Evolutionary conservation across 2,113 vertebrate species (phyloP), one percentile per base, ranked within the genome.

Genomic region (Hymenochirus boettgeri): DNA sequence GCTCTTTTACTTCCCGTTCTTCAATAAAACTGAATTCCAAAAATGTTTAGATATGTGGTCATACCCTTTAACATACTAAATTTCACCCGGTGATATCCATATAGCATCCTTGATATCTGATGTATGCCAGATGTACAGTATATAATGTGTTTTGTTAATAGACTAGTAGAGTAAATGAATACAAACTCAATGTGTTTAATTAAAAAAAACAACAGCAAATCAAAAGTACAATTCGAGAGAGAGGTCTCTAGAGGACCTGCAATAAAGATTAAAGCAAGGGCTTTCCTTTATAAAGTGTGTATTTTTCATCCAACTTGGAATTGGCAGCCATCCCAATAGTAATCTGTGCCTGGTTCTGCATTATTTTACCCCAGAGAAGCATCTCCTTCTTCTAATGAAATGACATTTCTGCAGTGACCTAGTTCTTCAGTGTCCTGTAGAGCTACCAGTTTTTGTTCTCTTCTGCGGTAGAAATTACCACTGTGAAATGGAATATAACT

Each of bases 361-460:
- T 54, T 67, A 59, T 39, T 59, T 57, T 56, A 27, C 64, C 56
- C 55, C 7, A 67, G 56, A 51, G 47, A 59, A 59, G 27, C 25
- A 56, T 52, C 46, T 33, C 52, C 47, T 45, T 51, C 23, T 55
- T 54, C 25, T 55, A 61, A 55, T 35, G 51, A 54, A 54, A 54
- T 53, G 50, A 61, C 53, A 55, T 55, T 55, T 69, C 42, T 47
- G 31, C 29, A 35, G 57, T 56, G 65, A 69, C 57, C 58, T 60
- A 69, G 22, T 69, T 69, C 23, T 42, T n/a, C 39, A 15, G 39
- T 22, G 11, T 42, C 39, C 2, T 42, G 39, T 5, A 42, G n/a
- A n/a, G n/a, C n/a, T n/a, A n/a, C n/a, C n/a, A n/a, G n/a, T n/a
- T n/a, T n/a, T n/a, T n/a, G n/a, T n/a, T n/a, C n/a, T n/a, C n/a